These are phyloP conservation scores for Xerus rutilus DNA, from an alignment of 2,797 vertebrate genomes.

Conservation along the genomic window DNA sequence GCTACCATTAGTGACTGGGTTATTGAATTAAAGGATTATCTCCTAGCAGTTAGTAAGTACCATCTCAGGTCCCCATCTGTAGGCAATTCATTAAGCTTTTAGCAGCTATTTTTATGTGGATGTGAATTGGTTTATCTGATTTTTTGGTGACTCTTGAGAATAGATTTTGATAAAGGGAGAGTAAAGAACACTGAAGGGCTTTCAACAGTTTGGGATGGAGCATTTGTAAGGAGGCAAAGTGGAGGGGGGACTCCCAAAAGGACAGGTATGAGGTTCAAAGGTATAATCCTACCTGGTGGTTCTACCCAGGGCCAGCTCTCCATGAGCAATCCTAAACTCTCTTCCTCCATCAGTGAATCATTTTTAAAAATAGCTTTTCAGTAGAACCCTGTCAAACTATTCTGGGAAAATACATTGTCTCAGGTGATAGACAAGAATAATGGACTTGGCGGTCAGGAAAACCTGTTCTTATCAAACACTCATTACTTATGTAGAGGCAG, in stretches of 20 bases:
- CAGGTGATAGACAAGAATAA: neutral
- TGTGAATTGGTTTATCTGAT: conserved; percentile 76
- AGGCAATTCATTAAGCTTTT: conserved; percentile 82
- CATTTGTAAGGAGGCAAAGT: neutral
- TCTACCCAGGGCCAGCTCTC: neutral
- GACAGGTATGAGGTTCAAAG: neutral
- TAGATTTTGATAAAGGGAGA: conserved; percentile 51
- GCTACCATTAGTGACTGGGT: conserved; percentile 75
- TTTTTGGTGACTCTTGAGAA: conserved; percentile 41
- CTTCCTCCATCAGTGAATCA: neutral
- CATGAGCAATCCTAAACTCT: neutral
- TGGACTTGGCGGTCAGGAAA: neutral
- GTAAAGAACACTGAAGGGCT: neutral
- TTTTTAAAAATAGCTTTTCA: conserved; percentile 43
- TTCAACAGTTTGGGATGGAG: conserved; percentile 8
- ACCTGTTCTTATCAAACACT: neutral
- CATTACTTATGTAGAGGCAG: neutral
- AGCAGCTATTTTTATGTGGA: conserved; percentile 74
- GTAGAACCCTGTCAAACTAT: conserved; percentile 50
- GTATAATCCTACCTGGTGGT: neutral
- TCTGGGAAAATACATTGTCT: conserved; percentile 28
- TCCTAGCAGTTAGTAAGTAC: conserved; percentile 74
- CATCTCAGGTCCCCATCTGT: conserved; percentile 62
- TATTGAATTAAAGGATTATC: conserved; percentile 83
- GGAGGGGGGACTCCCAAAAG: neutral